Percentiles rank a stretch among this genome's conserved stretches.
Evolutionary conservation across 2,113 vertebrate genomes (phyloP).

Genomic region (Antidorcas marsupialis): DNA sequence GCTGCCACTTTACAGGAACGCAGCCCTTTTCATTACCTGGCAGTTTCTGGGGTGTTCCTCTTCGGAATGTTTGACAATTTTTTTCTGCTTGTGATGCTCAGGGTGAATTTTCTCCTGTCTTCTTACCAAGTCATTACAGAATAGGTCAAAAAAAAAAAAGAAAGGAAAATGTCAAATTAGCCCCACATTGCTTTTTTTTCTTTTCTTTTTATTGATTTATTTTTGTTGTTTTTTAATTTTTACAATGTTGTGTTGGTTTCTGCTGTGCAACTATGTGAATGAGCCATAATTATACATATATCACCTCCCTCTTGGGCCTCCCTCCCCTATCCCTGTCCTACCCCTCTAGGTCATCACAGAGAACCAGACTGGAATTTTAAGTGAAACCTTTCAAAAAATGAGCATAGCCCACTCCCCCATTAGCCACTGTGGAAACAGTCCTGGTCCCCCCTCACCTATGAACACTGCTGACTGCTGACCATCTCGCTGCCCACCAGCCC

Average conservation of each 20-base stretch:
- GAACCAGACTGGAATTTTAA: not conserved
- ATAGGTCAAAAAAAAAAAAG: not conserved
- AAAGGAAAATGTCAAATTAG: not conserved
- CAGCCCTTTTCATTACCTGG: not conserved
- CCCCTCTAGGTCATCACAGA: not conserved
- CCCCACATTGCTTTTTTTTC: not conserved
- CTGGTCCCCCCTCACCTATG: not conserved
- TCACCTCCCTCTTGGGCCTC: not conserved
- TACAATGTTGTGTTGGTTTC: not conserved
- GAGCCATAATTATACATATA: not conserved
- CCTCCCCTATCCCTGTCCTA: not conserved
- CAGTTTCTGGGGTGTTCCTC: not conserved
- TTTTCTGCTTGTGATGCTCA: not conserved
- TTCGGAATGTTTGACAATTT: not conserved
- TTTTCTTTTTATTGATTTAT: not conserved
- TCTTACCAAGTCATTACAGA: not conserved
- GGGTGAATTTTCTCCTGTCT: not conserved
- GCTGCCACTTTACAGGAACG: not conserved
- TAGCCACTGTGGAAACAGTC: not conserved
- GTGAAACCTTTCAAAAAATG: not conserved
- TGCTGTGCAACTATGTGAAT: not conserved
- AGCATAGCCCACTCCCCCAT: not conserved
- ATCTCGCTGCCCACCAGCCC: not conserved
- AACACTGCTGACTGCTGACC: not conserved
- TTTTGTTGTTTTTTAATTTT: not conserved